These are phyloP conservation scores for Pseudococcus viburni DNA, from an alignment of 2,888 invertebrate genomes.

Conservation along the genomic window DNA sequence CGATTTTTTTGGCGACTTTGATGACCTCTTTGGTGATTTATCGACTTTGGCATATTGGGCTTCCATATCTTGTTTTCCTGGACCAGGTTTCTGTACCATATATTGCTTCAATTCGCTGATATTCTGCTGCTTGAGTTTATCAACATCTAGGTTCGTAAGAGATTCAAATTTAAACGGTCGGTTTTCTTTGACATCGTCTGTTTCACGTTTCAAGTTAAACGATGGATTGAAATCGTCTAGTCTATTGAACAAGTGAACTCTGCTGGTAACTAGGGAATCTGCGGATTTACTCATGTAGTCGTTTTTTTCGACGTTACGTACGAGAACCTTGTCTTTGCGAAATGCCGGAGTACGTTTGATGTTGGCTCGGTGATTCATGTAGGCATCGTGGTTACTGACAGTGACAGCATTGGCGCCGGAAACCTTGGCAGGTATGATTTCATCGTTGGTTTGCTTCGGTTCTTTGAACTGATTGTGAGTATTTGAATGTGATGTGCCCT, in stretches of 20 bases:
- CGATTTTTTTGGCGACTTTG: background rate
- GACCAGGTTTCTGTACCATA: background rate
- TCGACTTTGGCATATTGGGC: slow-evolving; percentile 48
- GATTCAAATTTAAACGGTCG: slow-evolving; percentile 22
- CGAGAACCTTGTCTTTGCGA: slow-evolving; percentile 72
- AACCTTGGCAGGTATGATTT: background rate
- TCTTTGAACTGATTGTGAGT: background rate
- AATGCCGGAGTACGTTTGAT: slow-evolving; percentile 77
- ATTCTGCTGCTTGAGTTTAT: slow-evolving; percentile 23
- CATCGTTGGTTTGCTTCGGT: background rate
- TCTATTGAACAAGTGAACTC: slow-evolving; percentile 52
- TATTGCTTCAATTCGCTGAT: slow-evolving; percentile 8
- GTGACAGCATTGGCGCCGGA: background rate
- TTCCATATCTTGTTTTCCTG: background rate
- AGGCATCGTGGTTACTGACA: no score
- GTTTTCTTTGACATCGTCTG: slow-evolving; percentile 23
- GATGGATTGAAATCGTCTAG: slow-evolving; percentile 25
- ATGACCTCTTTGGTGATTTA: slow-evolving; percentile 3
- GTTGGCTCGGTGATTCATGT: slow-evolving; percentile 62
- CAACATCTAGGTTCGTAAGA: background rate
- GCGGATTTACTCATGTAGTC: background rate
- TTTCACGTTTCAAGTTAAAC: background rate
- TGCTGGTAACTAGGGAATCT: slow-evolving; percentile 47
- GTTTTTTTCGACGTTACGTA: slow-evolving; percentile 17
- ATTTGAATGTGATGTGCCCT: slow-evolving; percentile 67